Evolutionary conservation across 2,113 vertebrate species (phyloP).

Genomic region (Takifugu flavidus): DNA sequence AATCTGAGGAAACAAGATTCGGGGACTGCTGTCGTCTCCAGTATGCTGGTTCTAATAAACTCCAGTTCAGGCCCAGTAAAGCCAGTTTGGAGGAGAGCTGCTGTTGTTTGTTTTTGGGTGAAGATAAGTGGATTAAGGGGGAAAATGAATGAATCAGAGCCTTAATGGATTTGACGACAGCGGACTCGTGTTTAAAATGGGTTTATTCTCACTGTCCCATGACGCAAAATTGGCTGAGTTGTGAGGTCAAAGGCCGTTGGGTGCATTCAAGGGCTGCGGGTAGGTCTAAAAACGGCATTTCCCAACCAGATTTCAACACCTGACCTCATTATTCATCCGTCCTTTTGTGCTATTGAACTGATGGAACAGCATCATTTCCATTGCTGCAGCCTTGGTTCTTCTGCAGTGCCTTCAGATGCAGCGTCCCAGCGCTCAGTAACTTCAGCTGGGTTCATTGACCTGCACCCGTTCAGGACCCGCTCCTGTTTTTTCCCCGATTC

Average conservation of each 20-base stretch:
- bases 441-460: too few species aligned
- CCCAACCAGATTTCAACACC: too few species aligned
- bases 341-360: too few species aligned
- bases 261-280: not conserved
- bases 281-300: too few species aligned
- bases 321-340: too few species aligned
- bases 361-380: too few species aligned
- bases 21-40: not conserved
- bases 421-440: too few species aligned
- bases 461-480: too few species aligned
- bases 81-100: constrained; percentile 12
- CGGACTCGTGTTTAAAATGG: constrained; percentile 24
- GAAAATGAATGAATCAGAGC: constrained; percentile 23
- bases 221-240: constrained; percentile 34
- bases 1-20: constrained; percentile 1
- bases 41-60: constrained; percentile 17
- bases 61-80: constrained; percentile 12
- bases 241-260: constrained; percentile 9
- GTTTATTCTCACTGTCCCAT: constrained; percentile 48
- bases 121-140: constrained; percentile 25
- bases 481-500: too few species aligned
- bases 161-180: constrained; percentile 42
- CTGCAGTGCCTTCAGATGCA: too few species aligned
- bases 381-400: too few species aligned
- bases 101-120: constrained; percentile 19